These are phyloP conservation scores for Netelia virgata DNA, from an alignment of 2,888 invertebrate species.

Conservation along the genomic window DNA sequence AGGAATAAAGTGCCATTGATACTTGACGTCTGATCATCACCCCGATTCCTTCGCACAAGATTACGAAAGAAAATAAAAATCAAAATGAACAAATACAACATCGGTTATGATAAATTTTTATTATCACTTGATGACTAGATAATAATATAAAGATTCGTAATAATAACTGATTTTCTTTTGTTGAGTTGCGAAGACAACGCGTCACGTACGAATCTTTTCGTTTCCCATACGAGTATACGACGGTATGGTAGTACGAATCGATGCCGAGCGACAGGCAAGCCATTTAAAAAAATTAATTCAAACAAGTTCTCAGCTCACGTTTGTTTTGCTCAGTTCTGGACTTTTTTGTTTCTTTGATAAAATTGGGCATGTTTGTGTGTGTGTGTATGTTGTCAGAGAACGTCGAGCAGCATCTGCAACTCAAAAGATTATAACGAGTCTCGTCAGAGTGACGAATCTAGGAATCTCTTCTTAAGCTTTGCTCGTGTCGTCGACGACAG, in stretches of 20 bases:
- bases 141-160: slow-evolving; percentile 84
- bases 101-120: slow-evolving; percentile 84
- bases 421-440: slow-evolving; percentile 22
- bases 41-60: neutral
- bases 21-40: slow-evolving; percentile 66
- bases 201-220: slow-evolving; percentile 59
- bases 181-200: slow-evolving; percentile 69
- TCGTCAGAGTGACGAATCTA: slow-evolving; percentile 41
- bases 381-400: slow-evolving; percentile 12
- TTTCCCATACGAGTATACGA: slow-evolving; percentile 20
- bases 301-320: slow-evolving; percentile 5
- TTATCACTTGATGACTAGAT: slow-evolving; percentile 84
- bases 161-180: slow-evolving; percentile 80
- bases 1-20: slow-evolving; percentile 82
- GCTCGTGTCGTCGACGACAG: slow-evolving; percentile 4
- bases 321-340: slow-evolving; percentile 1
- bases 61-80: neutral
- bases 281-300: slow-evolving; percentile 19
- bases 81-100: slow-evolving; percentile 24
- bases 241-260: slow-evolving; percentile 36
- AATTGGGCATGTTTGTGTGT: no score
- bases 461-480: slow-evolving; percentile 9
- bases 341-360: neutral
- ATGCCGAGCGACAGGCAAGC: slow-evolving; percentile 24
- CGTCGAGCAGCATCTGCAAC: slow-evolving; percentile 39